Conservation (phyloP, 2,113 vertebrate species). For the Buteo buteo region DNA sequence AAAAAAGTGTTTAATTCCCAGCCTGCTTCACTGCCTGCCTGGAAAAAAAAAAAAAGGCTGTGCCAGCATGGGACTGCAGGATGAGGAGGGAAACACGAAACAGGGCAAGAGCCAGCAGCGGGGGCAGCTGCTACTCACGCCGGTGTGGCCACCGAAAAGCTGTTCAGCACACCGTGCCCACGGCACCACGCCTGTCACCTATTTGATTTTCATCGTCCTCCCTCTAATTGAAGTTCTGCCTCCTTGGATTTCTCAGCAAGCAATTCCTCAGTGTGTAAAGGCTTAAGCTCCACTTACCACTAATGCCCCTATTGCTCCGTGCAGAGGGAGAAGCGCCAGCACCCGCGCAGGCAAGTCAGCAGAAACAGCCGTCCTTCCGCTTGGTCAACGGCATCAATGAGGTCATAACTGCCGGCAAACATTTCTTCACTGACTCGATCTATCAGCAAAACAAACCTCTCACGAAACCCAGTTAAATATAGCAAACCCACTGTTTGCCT, state of each 20-base stretch:
- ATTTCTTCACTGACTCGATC: not conserved
- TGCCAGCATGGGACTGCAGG: rapidly evolving
- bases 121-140: not conserved
- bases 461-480: not conserved
- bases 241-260: conserved; percentile 20
- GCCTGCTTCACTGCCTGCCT: not conserved
- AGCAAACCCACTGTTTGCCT: not conserved
- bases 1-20: not conserved
- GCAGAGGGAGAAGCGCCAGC: not conserved
- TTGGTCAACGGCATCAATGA: not conserved
- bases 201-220: not conserved
- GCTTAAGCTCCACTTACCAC: not conserved
- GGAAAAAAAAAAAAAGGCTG: not conserved
- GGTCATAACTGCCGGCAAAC: not conserved
- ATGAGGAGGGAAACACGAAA: not conserved
- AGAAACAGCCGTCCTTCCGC: not conserved
- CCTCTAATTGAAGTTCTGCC: conserved; percentile 1
- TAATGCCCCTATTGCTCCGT: not conserved
- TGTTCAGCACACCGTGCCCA: rapidly evolving
- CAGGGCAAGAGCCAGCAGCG: not conserved
- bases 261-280: not conserved
- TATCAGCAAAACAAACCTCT: not conserved
- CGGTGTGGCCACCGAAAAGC: not conserved
- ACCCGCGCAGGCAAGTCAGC: not conserved
- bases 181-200: not conserved